phyloP scores from a whole-genome alignment of 2,113 vertebrate species.

The Protobothrops mucrosquamatus region DNA sequence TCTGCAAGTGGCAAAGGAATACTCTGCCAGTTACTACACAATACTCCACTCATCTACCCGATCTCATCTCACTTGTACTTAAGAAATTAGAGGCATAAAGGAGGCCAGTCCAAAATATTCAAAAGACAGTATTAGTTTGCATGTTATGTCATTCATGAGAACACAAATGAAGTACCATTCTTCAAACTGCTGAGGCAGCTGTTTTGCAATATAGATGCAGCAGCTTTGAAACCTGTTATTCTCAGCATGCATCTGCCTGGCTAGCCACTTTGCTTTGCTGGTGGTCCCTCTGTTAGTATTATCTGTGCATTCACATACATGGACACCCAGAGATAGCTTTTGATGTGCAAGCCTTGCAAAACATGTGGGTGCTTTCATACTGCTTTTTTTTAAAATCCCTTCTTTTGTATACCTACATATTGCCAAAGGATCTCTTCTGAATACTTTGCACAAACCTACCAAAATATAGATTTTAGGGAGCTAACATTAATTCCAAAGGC shows the following conservation, averaged over 20 bases:
- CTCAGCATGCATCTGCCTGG: background rate
- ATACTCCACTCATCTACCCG: background rate
- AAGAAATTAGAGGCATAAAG: background rate
- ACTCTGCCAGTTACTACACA: background rate
- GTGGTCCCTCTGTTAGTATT: background rate
- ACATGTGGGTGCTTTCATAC: background rate
- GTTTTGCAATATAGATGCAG: background rate
- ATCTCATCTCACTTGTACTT: background rate
- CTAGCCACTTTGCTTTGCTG: background rate
- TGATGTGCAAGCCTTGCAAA: background rate
- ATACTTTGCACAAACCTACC: background rate
- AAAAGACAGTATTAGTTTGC: background rate
- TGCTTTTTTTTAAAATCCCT: background rate
- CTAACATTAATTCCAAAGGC: background rate
- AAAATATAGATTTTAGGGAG: background rate
- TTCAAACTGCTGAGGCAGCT: background rate
- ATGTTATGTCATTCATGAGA: background rate
- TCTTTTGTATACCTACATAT: background rate
- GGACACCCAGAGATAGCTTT: background rate
- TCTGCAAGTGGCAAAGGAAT: background rate
- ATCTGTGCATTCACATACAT: background rate
- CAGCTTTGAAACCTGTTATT: background rate
- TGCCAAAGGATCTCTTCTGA: background rate
- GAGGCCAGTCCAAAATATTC: background rate
- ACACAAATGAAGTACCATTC: background rate